Percentiles rank a stretch among this genome's conserved stretches.
Evolutionary conservation across 92 coral and sea anemone species (phyloP).

Genomic region (Muricea muricata): DNA sequence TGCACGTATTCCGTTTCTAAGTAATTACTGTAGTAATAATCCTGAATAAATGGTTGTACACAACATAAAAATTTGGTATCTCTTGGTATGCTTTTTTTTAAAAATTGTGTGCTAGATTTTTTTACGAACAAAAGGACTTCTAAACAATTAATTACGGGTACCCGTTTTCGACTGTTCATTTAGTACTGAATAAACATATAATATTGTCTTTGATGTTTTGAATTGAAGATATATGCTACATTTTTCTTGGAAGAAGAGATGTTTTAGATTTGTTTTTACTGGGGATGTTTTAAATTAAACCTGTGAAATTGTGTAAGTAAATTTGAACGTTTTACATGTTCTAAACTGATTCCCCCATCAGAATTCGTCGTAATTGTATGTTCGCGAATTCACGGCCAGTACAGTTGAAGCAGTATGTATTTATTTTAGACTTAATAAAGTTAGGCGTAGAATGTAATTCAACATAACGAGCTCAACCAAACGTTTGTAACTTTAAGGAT

Average conservation of each 20-base stretch:
- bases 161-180: constrained; percentile 18
- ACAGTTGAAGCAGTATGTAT: constrained; percentile 9
- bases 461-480: not conserved
- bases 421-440: constrained; percentile 16
- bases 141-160: constrained; percentile 11
- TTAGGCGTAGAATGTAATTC: not conserved
- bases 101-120: not conserved
- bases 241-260: not conserved
- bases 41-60: not conserved
- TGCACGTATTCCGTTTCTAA: not conserved
- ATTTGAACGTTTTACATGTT: not conserved
- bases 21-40: not conserved
- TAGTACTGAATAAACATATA: not conserved
- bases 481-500: not conserved
- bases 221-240: not conserved
- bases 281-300: not conserved
- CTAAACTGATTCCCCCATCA: no score
- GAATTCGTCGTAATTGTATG: not conserved
- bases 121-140: not conserved
- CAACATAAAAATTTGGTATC: no score
- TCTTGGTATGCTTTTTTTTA: not conserved
- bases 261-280: not conserved
- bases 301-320: not conserved
- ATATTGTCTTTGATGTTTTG: not conserved
- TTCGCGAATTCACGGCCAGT: not conserved